Conservation (phyloP, 2,113 vertebrate species). For the Ceyx melanurus region DNA sequence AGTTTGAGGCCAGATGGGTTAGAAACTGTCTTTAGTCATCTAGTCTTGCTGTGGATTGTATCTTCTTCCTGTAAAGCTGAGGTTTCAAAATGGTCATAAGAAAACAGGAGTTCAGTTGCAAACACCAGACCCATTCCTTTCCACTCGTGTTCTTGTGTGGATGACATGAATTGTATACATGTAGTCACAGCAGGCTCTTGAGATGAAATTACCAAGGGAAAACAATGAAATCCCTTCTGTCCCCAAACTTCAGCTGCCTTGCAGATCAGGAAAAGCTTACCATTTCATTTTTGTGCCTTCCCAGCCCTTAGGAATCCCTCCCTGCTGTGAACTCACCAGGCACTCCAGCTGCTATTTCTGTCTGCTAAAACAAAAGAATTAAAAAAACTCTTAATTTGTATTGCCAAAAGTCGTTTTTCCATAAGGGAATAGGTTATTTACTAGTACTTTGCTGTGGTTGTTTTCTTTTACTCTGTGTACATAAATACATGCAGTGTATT, state of each 20-base stretch:
- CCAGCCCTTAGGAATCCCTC: neutral
- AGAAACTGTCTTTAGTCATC: neutral
- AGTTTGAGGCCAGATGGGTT: neutral
- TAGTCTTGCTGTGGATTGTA: neutral
- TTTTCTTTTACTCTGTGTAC: neutral
- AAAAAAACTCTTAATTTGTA: neutral
- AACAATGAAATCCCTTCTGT: neutral
- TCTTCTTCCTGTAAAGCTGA: neutral
- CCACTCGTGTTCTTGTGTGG: fast-evolving
- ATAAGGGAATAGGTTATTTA: neutral
- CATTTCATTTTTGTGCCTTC: constrained; percentile 35
- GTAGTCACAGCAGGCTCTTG: neutral
- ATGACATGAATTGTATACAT: fast-evolving
- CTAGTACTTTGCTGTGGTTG: neutral
- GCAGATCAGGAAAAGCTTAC: neutral
- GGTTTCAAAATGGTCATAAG: neutral
- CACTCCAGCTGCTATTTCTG: neutral
- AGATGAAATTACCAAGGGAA: neutral
- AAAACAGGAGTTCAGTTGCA: neutral
- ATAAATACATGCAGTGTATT: fast-evolving
- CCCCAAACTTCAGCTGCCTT: neutral
- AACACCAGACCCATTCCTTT: neutral
- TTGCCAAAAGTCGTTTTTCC: neutral
- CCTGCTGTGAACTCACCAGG: neutral
- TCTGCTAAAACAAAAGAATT: neutral